Evolutionary conservation across 2,113 vertebrate genomes (phyloP), one percentile per base, ranked within the genome.

Genomic region (Pipa parva): DNA sequence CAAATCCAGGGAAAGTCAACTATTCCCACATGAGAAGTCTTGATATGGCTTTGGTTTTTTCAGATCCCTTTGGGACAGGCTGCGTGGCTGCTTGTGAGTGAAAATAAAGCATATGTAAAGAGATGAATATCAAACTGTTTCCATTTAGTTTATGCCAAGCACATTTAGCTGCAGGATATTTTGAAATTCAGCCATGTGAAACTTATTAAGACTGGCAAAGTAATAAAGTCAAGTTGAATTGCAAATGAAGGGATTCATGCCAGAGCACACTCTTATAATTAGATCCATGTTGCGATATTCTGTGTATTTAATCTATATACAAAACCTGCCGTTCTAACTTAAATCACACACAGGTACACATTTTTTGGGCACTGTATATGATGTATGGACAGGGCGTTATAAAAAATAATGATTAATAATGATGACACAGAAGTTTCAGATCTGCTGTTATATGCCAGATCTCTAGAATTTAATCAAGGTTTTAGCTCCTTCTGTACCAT

Each of bases 61-160:
- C 15, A 48, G 24, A 62, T 36, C 5, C 39, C 51, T 74, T 52
- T 54, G 51, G 66, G 64, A 56, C 72, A 57, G 56, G 68, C 36
- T 72, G 63, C 54, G 52, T 65, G 70, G 54, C 57, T 25, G 72
- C 59, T 62, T 60, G 72, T 60, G 20, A 28, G 24, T 2, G 50
- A 64, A 57, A 54, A 21, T 36, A 63, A 36, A 45, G 75, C 45
- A 25, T 77, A 60, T 63, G 63, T 31, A 26, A 62, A 70, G 51
- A 67, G 31, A 61, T 49, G 52, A 77, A 79, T 82, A 80, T 71
- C 55, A 48, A 78, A 75, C 37, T 72, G 57, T 77, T 77, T 77
- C 73, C 67, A 65, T 70, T 78, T 72, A 71, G 74, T 84, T 59
- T 63, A 77, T 86, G 80, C 80, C 84, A 82, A 81, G 68, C 18